These are phyloP conservation scores for Drosophila mercatorum DNA, from an alignment of 2,888 invertebrate genomes.

Conservation along the genomic window DNA sequence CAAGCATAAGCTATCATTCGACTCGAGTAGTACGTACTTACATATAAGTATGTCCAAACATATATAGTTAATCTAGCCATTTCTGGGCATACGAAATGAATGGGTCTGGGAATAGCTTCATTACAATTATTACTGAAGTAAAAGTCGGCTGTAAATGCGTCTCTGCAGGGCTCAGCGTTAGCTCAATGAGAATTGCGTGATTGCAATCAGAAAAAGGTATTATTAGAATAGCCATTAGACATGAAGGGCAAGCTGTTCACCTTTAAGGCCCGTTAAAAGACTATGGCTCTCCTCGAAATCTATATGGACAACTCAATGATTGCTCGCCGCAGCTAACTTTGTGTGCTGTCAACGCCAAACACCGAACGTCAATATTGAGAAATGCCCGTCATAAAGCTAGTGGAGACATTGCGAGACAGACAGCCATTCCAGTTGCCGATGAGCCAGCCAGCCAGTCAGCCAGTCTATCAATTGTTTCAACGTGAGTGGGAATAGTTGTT, in stretches of 20 bases:
- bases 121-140: too few relatives aligned
- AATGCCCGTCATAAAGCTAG: slow-evolving; percentile 55
- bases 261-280: slow-evolving; percentile 7
- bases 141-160: background rate
- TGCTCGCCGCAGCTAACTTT: slow-evolving; percentile 26
- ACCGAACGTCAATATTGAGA: slow-evolving; percentile 54
- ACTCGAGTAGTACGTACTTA: too few relatives aligned
- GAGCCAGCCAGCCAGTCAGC: slow-evolving; percentile 24
- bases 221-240: slow-evolving; percentile 16
- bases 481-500: slow-evolving; percentile 56
- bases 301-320: slow-evolving; percentile 23
- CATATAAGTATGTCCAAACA: background rate
- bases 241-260: slow-evolving; percentile 15
- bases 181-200: slow-evolving; percentile 35
- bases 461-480: slow-evolving; percentile 60
- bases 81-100: background rate
- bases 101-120: background rate
- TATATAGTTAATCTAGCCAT: background rate
- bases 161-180: background rate
- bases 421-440: slow-evolving; percentile 37
- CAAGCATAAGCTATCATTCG: background rate
- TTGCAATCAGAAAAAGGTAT: slow-evolving; percentile 8
- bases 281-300: slow-evolving; percentile 7
- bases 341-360: slow-evolving; percentile 59
- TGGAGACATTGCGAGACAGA: slow-evolving; percentile 44